Base-by-base conservation (phyloP, 1,140 invertebrate species). In the Sycophaga agraensis region DNA sequence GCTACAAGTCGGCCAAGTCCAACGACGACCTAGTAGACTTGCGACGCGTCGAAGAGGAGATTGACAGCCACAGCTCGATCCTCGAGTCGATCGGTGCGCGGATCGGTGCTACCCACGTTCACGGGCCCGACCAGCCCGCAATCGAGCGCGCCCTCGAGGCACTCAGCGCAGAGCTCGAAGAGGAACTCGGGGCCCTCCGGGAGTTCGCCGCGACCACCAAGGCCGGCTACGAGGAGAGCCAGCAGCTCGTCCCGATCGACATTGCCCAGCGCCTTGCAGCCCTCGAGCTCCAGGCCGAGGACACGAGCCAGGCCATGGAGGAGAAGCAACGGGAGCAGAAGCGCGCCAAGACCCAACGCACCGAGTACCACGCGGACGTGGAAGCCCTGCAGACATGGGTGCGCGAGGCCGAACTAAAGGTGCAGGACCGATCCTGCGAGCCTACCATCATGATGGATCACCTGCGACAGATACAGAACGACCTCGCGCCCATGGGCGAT, bases 251-350 rank as follows among this genome's bases (percentile, higher is more conserved):
- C 34, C 91, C 91, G 35, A 87, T 85, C 58, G 91, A 92, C 82
- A 82, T 92, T 49, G 84, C 83, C 62, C 89, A 91, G 75, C 85
- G 91, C 77, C 78, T 92, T 60, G 90, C 89, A 2, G 83, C 86
- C 54, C 82, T 92, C 63, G 91, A 92, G 79, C 78, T 96, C 42
- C 82, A 89, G n/a, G 85, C 89, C 24, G 93, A 96, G 75, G 85
- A 87, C 50, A 84, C 92, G 16, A 82, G 84, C 34, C 86, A 87
- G 62, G 85, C 85, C 8, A 91, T 94, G 89, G 92, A 94, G 67
- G 91, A 93, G 69, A 93, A 93, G 74, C 86, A 91, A 66, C 85
- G 89, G 69, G 91, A 94, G 75, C 89, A 91, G 74, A 93, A 93
- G 73, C 86, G 91, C 46, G 93, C 92, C 7, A 86, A 87, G 67